Base-by-base conservation (phyloP, 2,888 invertebrate species). In the Caenorhabditis sp. region DNA sequence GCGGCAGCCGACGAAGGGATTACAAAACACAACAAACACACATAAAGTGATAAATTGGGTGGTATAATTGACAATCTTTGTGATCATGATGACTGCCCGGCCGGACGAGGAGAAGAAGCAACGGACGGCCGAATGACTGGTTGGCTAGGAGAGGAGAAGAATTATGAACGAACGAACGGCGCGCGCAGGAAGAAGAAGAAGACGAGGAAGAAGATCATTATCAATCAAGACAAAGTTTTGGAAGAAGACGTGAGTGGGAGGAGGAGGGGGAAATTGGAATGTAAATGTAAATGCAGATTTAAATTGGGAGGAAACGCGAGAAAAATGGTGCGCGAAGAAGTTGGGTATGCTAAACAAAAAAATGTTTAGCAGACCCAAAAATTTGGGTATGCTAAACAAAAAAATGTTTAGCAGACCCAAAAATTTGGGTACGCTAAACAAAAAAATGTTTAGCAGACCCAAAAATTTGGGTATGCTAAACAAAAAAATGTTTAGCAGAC, bases 1-100 rank as follows among this genome's bases (percentile, higher is more conserved):
- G n/a, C n/a, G n/a, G n/a, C n/a, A n/a, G n/a, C n/a, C n/a, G n/a
- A n/a, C n/a, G n/a, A n/a, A n/a, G n/a, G n/a, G n/a, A n/a, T n/a
- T n/a, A n/a, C n/a, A n/a, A n/a, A n/a, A 20, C 58, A 67, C 44
- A 44, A 67, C 74, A 67, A 65, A 69, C 35, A 68, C 15, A 13
- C 50, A 67, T 74, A 76, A 67, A 76, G 40, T 76, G 76, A 76
- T 76, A 67, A 67, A 76, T 76, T 76, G 61, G 76, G 67, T 76
- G 67, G 74, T 67, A 64, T 72, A 58, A 65, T 64, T 65, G 65
- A 58, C 65, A 67, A 22, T n/a, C n/a, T n/a, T n/a, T n/a, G n/a
- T n/a, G n/a, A 40, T 11, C 11, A 8, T 18, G 32, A 35, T 26
- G 15, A 56, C 18, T 32, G 32, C 32, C 32, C 32, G 32, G 32